Percentiles rank a stretch among this genome's conserved stretches.
phyloP scores from a whole-genome alignment of 2,113 vertebrate genomes.

The Gracilinanus agilis region DNA sequence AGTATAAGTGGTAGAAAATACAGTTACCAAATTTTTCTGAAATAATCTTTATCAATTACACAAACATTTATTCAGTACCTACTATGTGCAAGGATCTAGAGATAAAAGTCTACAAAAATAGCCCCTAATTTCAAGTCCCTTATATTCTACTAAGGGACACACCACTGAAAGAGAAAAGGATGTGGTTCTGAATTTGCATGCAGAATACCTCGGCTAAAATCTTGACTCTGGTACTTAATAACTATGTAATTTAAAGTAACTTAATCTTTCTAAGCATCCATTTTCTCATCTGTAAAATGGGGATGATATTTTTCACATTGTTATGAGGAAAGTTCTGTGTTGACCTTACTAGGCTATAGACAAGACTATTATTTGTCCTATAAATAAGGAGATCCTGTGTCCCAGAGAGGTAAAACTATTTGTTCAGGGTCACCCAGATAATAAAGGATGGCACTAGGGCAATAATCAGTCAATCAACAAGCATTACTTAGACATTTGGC shows the following conservation, averaged over 20 bases:
- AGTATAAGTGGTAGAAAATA: background rate
- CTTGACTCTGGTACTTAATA: background rate
- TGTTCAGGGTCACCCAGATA: no score
- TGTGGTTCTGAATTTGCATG: background rate
- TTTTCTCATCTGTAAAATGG: background rate
- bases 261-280: background rate
- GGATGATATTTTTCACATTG: background rate
- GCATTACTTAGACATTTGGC: no score
- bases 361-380: background rate
- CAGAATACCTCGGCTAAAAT: background rate
- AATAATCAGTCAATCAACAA: no score
- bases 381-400: background rate
- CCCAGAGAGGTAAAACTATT: background rate
- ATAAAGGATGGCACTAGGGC: no score
- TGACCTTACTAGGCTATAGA: background rate
- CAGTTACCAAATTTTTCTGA: background rate
- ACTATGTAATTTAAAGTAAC: background rate
- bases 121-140: background rate
- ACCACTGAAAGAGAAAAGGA: background rate
- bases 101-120: background rate
- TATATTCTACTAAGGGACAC: background rate
- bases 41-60: background rate
- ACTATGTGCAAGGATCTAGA: background rate
- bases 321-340: background rate
- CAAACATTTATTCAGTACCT: background rate